Evolutionary conservation across 2,888 invertebrate species (phyloP), one percentile per base, ranked within the genome.

Genomic region (Seladonia tumulorum): DNA sequence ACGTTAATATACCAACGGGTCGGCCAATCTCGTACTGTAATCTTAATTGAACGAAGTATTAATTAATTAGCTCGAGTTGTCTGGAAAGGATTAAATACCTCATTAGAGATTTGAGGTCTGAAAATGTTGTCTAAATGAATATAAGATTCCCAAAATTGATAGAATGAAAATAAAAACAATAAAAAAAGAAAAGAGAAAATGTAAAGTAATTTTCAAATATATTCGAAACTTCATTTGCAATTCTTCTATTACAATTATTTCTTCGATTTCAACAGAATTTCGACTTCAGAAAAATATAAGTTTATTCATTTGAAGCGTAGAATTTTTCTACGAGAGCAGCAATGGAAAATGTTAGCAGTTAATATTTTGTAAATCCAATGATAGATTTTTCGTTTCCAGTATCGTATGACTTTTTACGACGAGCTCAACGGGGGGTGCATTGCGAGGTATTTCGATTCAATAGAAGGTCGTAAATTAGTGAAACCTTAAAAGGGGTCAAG

Each of bases 401-500:
- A 63, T 63, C 60, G 25, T 10, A 63, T 29, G 14, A 29, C 22
- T 29, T 63, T 29, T 29, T 29, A 29, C 60, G 14, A 29, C 60
- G 25, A 29, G 25, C 16, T 63, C 29, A 63, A 25, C 60, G 5
- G 12, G 12, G 35, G 14, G n/a, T 60, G 60, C 14, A 60, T 25
- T 14, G 25, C 60, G 60, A 25, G 25, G 60, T 14, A 63, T 63
- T 14, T 29, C 60, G 25, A 63, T 63, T 63, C n/a, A 63, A 29
- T 63, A 29, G 25, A 63, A 63, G 16, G 60, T 63, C 68, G 68
- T 68, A 29, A 68, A 68, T 68, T 68, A 68, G 60, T 29, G 29
- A 63, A 63, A 29, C 60, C 60, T 63, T 63, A 63, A 63, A 63
- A 63, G 29, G 60, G 25, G 60, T 63, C 60, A 63, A 63, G 60